Evolutionary conservation across 2,888 invertebrate genomes (phyloP).

Genomic region (Dolichopus griseipennis): DNA sequence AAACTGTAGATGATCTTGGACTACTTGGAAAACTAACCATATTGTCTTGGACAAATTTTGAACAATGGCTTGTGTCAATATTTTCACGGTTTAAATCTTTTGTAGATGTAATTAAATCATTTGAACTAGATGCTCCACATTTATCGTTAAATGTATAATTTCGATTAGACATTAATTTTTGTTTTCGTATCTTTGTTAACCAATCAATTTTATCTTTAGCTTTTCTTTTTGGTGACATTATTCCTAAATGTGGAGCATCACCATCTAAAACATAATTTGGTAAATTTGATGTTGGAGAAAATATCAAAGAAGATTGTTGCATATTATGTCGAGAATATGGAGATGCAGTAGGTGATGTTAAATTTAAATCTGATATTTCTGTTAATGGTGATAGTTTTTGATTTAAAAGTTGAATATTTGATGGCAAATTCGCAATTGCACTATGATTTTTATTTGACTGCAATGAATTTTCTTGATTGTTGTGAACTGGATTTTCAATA

Average conservation of each 20-base stretch:
- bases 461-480: constrained; percentile 31
- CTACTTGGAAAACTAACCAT: neutral
- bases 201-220: constrained; percentile 59
- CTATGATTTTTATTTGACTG: constrained; percentile 13
- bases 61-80: neutral
- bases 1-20: constrained; percentile 13
- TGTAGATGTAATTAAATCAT: constrained; percentile 14
- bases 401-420: neutral
- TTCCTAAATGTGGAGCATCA: constrained; percentile 62
- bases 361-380: constrained; percentile 27
- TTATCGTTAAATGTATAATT: constrained; percentile 32
- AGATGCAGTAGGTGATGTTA: constrained; percentile 21
- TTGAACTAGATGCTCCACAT: constrained; percentile 24
- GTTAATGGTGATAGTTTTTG: constrained; percentile 29
- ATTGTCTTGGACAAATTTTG: neutral
- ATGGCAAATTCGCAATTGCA: neutral
- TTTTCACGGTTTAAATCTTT: constrained; percentile 10
- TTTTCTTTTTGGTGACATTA: constrained; percentile 59
- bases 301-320: constrained; percentile 28
- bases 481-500: constrained; percentile 24
- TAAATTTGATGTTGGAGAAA: constrained; percentile 60
- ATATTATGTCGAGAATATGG: constrained; percentile 24
- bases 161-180: constrained; percentile 41
- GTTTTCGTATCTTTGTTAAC: constrained; percentile 57
- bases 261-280: constrained; percentile 71